Evolutionary conservation across 2,113 vertebrate species (phyloP).

Genomic region (Pseudopipra pipra): DNA sequence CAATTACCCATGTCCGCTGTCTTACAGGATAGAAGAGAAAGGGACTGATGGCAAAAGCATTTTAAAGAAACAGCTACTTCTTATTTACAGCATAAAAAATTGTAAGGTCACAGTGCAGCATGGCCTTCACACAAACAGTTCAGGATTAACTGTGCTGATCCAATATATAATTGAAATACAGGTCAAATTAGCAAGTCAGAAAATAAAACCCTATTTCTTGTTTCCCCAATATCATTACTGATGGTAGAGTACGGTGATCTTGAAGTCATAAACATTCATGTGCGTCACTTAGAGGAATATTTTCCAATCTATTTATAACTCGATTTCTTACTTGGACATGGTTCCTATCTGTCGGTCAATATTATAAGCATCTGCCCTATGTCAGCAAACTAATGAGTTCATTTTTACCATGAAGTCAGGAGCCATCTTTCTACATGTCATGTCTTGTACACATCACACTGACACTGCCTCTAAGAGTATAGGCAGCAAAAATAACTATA

Average conservation of each 20-base stretch:
- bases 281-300: not conserved
- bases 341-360: not conserved
- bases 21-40: not conserved
- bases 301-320: slow-evolving; percentile 37
- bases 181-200: not conserved
- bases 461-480: not conserved
- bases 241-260: not conserved
- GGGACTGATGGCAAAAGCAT: not conserved
- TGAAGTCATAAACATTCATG: not conserved
- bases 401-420: slow-evolving; percentile 5
- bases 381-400: slow-evolving; percentile 14
- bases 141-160: not conserved
- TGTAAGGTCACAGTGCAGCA: not conserved
- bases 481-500: slow-evolving; percentile 1
- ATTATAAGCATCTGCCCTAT: slow-evolving; percentile 22
- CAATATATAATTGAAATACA: not conserved
- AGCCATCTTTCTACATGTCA: slow-evolving; percentile 2
- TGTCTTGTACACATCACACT: not conserved
- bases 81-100: not conserved
- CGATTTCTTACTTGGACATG: not conserved
- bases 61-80: not conserved
- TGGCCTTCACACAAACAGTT: not conserved
- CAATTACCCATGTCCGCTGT: not conserved
- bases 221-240: not conserved
- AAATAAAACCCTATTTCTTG: not conserved